A percentile compares a stretch with the other conserved stretches of the same genome.
phyloP scores from a whole-genome alignment of 2,888 invertebrate species.

The Pemphredon lugubris region DNA sequence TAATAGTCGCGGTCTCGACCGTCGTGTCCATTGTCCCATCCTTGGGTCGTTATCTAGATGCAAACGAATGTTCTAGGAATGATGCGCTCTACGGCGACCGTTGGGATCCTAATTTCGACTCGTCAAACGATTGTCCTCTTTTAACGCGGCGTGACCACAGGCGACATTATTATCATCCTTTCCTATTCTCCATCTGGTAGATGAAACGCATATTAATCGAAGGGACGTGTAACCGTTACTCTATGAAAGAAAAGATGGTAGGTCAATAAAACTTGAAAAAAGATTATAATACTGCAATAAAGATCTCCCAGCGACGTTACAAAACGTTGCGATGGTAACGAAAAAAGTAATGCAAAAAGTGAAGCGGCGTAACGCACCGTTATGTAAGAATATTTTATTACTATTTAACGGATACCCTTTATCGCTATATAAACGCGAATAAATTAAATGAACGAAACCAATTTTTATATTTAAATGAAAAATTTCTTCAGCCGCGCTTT shows the following conservation, averaged over 20 bases:
- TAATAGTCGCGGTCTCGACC: constrained; percentile 32
- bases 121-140: constrained; percentile 55
- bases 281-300: constrained; percentile 1
- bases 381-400: neutral
- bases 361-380: too few relatives aligned
- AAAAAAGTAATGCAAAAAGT: neutral
- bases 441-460: too few relatives aligned
- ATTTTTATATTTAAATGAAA: too few relatives aligned
- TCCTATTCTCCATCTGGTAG: constrained; percentile 61
- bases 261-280: constrained; percentile 13
- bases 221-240: constrained; percentile 26
- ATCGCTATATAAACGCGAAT: too few relatives aligned
- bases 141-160: constrained; percentile 51
- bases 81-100: constrained; percentile 36
- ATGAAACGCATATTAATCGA: constrained; percentile 25
- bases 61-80: constrained; percentile 21
- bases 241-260: constrained; percentile 3
- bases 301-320: neutral
- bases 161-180: constrained; percentile 50
- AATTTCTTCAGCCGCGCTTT: too few relatives aligned
- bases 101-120: constrained; percentile 47
- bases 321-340: neutral
- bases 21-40: constrained; percentile 1
- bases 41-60: constrained; percentile 8
- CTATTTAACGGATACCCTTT: too few relatives aligned